Evolutionary conservation across 2,113 vertebrate genomes (phyloP), one percentile per base, ranked within the genome.

Genomic region (Verasper variegatus): DNA sequence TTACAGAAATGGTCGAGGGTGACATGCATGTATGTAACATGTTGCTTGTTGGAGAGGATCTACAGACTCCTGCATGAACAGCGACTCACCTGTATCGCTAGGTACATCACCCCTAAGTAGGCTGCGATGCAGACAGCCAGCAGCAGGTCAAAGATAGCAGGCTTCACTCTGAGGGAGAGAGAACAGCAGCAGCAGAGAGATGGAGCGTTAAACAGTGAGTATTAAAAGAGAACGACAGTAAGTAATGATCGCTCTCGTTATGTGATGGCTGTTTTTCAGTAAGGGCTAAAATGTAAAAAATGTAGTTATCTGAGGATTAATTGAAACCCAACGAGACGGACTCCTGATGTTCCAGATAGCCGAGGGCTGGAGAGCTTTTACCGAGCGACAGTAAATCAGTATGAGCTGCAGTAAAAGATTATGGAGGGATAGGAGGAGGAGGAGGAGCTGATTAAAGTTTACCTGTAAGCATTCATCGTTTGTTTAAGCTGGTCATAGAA

Each of bases 401-500:
- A 13, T 6, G 40, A 71, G 55, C 12, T 24, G 42, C 18, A 45
- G 9, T n/a, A 2, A 12, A 52, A 26, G 26, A 15, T 13, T n/a
- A n/a, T 23, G n/a, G 24, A 26, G 11, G 40, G 40, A 42, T 0
- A 42, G 60, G 37, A 57, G 10, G 0, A 64, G 60, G 35, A 57
- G 10, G 0, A 57, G 10, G 0, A 67, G 71, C 66, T 27, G 5
- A 14, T 60, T 20, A 61, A 68, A 24, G 35, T 74, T 70, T 89
- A 99, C 98, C 97, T 97, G 93, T 99, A 99, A 0, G 98, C 98
- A 0, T 98, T 99, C 98, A 99, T 99, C 7, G 97, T 96, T 91
- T 99, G 98, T 86, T 99, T 99, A 73, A 99, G 93, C 94, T 99
- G 98, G 90, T 99, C 98, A 1, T 99, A 99, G 91, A 99, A 99